Percentiles rank a stretch among this genome's conserved stretches.
phyloP scores from a whole-genome alignment of 2,113 vertebrate species.

The Nothoprocta perdicaria region DNA sequence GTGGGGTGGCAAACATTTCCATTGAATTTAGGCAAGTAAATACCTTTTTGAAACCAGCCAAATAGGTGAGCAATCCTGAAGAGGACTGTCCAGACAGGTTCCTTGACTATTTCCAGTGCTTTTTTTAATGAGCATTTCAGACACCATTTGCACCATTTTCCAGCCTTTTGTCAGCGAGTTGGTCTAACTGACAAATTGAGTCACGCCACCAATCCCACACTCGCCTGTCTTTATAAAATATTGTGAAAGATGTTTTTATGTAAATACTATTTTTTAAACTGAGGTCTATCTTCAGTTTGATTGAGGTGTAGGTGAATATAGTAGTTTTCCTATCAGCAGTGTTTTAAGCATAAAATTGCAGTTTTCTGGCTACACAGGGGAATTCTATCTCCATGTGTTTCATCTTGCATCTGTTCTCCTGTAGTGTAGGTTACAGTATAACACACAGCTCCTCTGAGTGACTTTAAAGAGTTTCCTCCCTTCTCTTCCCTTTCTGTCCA shows the following conservation, averaged over 20 bases:
- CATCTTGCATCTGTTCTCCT: fast-evolving
- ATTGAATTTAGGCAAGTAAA: not conserved
- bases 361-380: not conserved
- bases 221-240: not conserved
- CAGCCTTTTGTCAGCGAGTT: not conserved
- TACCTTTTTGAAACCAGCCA: not conserved
- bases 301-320: not conserved
- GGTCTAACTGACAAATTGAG: not conserved
- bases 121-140: not conserved
- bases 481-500: not conserved
- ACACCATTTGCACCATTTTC: not conserved
- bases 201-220: not conserved
- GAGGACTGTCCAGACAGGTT: not conserved
- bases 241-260: not conserved
- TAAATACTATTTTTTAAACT: not conserved
- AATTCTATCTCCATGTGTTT: not conserved
- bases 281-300: not conserved
- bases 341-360: not conserved
- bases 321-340: fast-evolving
- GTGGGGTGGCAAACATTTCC: not conserved
- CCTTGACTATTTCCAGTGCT: too few species aligned
- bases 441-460: fast-evolving
- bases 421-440: not conserved
- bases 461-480: not conserved
- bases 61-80: not conserved